A percentile compares a stretch with the other conserved stretches of the same genome.
These are phyloP conservation scores for Diorhabda carinulata DNA, from an alignment of 1,140 invertebrate species.

Conservation along the genomic window DNA sequence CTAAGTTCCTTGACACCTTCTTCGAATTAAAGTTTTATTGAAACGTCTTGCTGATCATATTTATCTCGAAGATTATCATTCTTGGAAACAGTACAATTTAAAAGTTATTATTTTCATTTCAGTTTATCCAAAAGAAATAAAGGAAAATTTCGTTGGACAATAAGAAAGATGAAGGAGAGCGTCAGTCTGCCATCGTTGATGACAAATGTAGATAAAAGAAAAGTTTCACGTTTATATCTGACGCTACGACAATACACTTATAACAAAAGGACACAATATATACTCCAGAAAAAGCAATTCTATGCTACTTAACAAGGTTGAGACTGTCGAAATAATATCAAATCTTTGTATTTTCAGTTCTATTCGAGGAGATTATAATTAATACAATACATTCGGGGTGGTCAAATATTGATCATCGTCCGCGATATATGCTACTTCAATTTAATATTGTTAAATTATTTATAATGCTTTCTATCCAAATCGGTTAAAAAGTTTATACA, in stretches of 20 bases:
- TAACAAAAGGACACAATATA: conserved; percentile 43
- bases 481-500: too few relatives aligned
- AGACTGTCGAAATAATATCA: conserved; percentile 28
- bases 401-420: too few relatives aligned
- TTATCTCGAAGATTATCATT: not conserved
- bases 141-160: conserved; percentile 34
- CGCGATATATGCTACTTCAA: too few relatives aligned
- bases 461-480: too few relatives aligned
- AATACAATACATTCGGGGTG: not conserved
- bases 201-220: conserved; percentile 37
- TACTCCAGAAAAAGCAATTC: conserved; percentile 31
- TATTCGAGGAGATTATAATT: not conserved
- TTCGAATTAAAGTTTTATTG: not conserved
- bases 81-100: too few relatives aligned
- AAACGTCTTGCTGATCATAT: not conserved
- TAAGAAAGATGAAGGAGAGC: conserved; percentile 19
- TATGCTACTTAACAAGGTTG: conserved; percentile 33
- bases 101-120: too few relatives aligned
- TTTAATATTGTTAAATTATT: too few relatives aligned
- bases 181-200: conserved; percentile 20
- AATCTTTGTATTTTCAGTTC: not conserved
- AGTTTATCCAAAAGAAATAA: conserved; percentile 20
- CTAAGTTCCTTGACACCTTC: not conserved
- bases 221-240: conserved; percentile 33
- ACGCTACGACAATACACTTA: conserved; percentile 32